Evolutionary conservation across 2,888 invertebrate genomes (phyloP).

Genomic region (Eupithecia vulgata): DNA sequence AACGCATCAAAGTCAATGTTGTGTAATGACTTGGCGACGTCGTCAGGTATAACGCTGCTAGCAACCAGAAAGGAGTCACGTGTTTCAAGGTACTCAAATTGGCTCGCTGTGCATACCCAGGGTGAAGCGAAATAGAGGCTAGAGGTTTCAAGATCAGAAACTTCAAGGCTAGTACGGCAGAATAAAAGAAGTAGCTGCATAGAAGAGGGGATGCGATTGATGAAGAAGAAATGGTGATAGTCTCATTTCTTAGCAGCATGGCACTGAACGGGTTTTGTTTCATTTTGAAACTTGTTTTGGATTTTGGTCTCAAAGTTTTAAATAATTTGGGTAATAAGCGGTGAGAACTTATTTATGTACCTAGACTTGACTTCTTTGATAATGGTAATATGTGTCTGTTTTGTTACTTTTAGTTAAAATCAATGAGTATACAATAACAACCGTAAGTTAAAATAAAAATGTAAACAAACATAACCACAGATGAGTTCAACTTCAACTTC

Average conservation of each 20-base stretch:
- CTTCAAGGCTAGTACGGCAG: slow-evolving; percentile 48
- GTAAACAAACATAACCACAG: no score
- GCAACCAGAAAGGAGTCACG: slow-evolving; percentile 67
- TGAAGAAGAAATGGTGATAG: neutral
- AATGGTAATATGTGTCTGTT: no score
- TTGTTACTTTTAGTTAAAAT: no score
- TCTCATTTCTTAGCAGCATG: neutral
- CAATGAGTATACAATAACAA: no score
- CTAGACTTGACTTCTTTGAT: no score
- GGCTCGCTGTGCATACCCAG: slow-evolving; percentile 57
- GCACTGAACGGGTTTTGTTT: neutral
- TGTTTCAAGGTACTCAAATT: slow-evolving; percentile 63
- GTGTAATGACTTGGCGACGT: slow-evolving; percentile 53
- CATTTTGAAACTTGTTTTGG: neutral
- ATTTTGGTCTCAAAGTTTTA: neutral
- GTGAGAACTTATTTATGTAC: neutral
- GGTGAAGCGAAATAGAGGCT: slow-evolving; percentile 50
- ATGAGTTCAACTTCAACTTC: no score
- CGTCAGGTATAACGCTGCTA: slow-evolving; percentile 61
- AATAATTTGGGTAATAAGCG: neutral
- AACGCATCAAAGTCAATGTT: slow-evolving; percentile 52
- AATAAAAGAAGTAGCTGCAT: slow-evolving; percentile 48
- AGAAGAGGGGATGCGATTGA: slow-evolving; percentile 29
- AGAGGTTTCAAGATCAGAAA: slow-evolving; percentile 53
- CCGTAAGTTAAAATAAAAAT: no score